A percentile compares a stretch with the other conserved stretches of the same genome.
These are phyloP conservation scores for Pyrrhosoma nymphula DNA, from an alignment of 2,888 invertebrate species.

Conservation along the genomic window DNA sequence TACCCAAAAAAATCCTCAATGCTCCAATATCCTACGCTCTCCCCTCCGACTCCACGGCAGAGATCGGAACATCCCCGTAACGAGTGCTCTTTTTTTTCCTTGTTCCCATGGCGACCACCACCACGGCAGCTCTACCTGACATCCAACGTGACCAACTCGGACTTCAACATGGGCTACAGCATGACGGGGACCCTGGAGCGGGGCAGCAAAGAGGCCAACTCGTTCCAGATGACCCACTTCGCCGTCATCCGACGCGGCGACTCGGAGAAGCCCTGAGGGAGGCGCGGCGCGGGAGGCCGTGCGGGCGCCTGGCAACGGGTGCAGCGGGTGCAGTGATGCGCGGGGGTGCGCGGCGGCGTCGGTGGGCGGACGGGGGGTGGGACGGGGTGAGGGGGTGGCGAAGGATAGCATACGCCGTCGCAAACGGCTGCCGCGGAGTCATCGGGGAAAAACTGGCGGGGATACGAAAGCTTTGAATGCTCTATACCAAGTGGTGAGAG, in stretches of 20 bases:
- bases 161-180: conserved; percentile 94
- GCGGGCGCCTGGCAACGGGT: background rate
- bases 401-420: background rate
- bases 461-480: background rate
- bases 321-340: background rate
- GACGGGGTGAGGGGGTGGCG: background rate
- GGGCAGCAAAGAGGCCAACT: conserved; percentile 87
- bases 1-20: too few species aligned
- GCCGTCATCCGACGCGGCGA: conserved; percentile 91
- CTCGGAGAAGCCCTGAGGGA: conserved; percentile 78
- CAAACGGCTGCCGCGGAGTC: background rate
- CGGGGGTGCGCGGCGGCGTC: background rate
- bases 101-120: background rate
- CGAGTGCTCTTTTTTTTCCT: background rate
- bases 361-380: background rate
- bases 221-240: conserved; percentile 92
- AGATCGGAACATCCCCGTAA: too few species aligned
- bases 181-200: conserved; percentile 92
- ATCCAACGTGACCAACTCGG: conserved; percentile 90
- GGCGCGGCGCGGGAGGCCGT: background rate
- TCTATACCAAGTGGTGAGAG: background rate
- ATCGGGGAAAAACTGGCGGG: background rate
- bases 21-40: too few species aligned
- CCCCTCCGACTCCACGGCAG: too few species aligned
- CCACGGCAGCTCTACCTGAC: conserved; percentile 85